A percentile compares a stretch with the other conserved stretches of the same genome.
Evolutionary conservation across 2,113 vertebrate species (phyloP).

Genomic region (Echinops telfairi): DNA sequence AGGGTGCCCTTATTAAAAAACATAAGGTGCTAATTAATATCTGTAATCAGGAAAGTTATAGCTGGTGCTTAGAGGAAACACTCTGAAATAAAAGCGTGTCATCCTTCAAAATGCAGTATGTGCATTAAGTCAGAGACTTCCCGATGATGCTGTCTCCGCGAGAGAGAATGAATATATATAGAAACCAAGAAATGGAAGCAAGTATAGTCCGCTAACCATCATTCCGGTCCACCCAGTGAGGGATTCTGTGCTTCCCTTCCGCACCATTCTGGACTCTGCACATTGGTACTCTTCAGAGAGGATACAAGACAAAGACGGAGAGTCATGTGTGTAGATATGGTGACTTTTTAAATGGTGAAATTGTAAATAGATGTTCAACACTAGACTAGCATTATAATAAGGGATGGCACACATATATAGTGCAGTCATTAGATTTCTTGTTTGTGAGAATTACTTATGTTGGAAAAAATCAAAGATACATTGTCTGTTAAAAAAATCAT

Average conservation of each 20-base stretch:
- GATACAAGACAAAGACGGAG: not conserved
- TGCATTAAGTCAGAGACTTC: too few species aligned
- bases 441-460: constrained; percentile 31
- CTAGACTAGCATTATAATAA: not conserved
- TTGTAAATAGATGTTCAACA: not conserved
- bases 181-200: too few species aligned
- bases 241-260: too few species aligned
- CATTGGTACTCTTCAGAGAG: not conserved
- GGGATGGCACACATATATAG: not conserved
- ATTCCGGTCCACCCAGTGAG: too few species aligned
- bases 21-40: not conserved
- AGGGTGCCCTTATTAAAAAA: not conserved
- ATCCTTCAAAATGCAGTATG: too few species aligned
- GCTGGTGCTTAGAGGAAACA: too few species aligned
- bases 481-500: not conserved
- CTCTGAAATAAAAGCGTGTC: too few species aligned
- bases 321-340: not conserved
- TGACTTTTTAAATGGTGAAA: not conserved
- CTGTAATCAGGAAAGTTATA: too few species aligned
- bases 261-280: too few species aligned
- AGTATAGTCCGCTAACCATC: too few species aligned
- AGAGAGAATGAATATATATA: too few species aligned
- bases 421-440: not conserved
- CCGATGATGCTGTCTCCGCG: too few species aligned
- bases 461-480: not conserved